Evolutionary conservation across 2,797 vertebrate species (phyloP).

Genomic region (Fratercula arctica): DNA sequence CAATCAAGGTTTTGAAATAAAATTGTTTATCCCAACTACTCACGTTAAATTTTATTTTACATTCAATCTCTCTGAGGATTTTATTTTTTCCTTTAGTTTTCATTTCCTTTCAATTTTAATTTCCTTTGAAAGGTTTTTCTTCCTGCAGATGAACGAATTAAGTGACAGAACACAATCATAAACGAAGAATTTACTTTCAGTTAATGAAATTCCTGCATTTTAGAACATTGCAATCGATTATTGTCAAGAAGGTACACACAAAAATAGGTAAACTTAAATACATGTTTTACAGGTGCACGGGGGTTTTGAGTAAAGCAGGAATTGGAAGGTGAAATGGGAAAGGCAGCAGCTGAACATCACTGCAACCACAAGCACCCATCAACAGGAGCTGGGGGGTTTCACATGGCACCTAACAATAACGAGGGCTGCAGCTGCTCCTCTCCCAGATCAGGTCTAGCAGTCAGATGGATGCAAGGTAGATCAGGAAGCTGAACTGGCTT

Average conservation of each 20-base stretch:
- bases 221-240: background rate
- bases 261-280: background rate
- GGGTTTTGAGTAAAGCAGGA: background rate
- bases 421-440: conserved; percentile 27
- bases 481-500: conserved; percentile 18
- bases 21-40: conserved; percentile 4
- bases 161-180: background rate
- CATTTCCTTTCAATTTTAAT: background rate
- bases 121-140: background rate
- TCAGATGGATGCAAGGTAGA: background rate
- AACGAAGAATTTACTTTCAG: background rate
- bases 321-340: background rate
- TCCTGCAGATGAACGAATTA: background rate
- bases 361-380: fast-evolving
- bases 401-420: background rate
- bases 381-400: background rate
- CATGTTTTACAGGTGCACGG: background rate
- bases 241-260: background rate
- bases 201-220: background rate
- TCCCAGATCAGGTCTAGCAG: background rate
- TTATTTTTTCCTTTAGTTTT: background rate
- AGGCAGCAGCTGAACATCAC: background rate
- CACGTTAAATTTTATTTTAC: conserved; percentile 5
- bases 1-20: background rate
- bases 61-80: background rate